phyloP scores from a whole-genome alignment of 2,888 invertebrate species.

The Microctonus aethiopoides region DNA sequence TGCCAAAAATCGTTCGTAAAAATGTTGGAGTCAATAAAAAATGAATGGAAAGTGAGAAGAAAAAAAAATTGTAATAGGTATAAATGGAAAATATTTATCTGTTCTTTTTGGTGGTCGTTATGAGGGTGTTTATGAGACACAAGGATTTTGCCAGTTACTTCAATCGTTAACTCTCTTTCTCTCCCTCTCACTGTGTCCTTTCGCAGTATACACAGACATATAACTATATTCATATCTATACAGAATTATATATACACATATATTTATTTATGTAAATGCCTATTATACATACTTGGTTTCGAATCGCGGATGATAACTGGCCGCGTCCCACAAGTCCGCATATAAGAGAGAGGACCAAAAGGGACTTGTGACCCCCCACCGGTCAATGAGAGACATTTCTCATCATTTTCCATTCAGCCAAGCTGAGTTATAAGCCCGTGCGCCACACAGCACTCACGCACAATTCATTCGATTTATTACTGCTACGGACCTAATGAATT shows the following conservation, averaged over 20 bases:
- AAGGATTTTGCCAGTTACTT: constrained; percentile 20
- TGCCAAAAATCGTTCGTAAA: constrained; percentile 4
- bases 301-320: constrained; percentile 22
- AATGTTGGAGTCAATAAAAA: neutral
- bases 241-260: constrained; percentile 6
- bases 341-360: neutral
- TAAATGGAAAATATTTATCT: neutral
- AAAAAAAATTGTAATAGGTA: neutral
- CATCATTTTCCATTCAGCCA: constrained; percentile 65
- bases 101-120: constrained; percentile 47
- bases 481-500: constrained; percentile 64
- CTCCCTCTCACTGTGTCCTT: neutral
- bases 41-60: neutral
- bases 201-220: too few relatives aligned
- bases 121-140: constrained; percentile 58
- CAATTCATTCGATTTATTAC: constrained; percentile 65
- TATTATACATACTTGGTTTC: constrained; percentile 7
- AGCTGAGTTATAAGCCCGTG: constrained; percentile 62
- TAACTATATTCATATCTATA: too few relatives aligned
- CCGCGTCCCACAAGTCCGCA: constrained; percentile 13
- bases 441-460: constrained; percentile 48
- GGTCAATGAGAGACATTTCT: constrained; percentile 66
- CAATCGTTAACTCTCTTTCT: constrained; percentile 3
- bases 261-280: neutral
- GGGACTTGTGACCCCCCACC: constrained; percentile 59